Conservation (phyloP, 2,888 invertebrate species). For the Tinea trinotella region DNA sequence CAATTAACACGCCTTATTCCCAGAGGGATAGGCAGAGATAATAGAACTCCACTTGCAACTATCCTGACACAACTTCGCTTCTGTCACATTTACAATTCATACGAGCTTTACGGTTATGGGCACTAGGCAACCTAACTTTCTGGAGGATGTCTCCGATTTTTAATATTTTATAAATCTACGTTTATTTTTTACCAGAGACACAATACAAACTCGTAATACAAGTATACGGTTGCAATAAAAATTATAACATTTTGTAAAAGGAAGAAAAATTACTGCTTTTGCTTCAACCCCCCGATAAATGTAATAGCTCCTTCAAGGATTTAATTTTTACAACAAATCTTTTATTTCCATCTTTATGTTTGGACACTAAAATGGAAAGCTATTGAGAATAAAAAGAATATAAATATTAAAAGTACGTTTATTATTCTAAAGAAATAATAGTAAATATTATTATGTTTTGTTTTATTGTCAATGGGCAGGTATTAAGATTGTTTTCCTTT, state of each 20-base stretch:
- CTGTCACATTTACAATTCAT: too few species aligned
- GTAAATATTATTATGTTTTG: conserved; percentile 27
- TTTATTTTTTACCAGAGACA: too few species aligned
- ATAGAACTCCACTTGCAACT: too few species aligned
- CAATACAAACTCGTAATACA: too few species aligned
- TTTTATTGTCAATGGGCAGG: conserved; percentile 28
- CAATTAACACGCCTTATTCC: too few species aligned
- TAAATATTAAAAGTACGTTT: conserved; percentile 43
- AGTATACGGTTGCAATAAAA: conserved; percentile 52
- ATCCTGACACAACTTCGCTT: too few species aligned
- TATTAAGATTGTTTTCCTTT: too few species aligned
- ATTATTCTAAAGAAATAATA: conserved; percentile 45
- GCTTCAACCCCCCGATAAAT: conserved; percentile 41
- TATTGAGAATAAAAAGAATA: conserved; percentile 45
- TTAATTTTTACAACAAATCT: conserved; percentile 66
- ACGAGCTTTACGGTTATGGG: too few species aligned
- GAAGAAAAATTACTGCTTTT: conserved; percentile 21
- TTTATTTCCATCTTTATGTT: conserved; percentile 55
- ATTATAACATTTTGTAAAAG: conserved; percentile 46
- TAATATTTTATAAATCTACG: too few species aligned
- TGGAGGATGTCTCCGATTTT: too few species aligned
- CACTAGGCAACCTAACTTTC: too few species aligned
- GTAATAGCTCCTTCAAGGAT: conserved; percentile 49
- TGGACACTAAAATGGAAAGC: conserved; percentile 44
- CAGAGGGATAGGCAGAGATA: too few species aligned